phyloP scores from a whole-genome alignment of 1,140 invertebrate genomes.

The Thereuonema tuberculata region DNA sequence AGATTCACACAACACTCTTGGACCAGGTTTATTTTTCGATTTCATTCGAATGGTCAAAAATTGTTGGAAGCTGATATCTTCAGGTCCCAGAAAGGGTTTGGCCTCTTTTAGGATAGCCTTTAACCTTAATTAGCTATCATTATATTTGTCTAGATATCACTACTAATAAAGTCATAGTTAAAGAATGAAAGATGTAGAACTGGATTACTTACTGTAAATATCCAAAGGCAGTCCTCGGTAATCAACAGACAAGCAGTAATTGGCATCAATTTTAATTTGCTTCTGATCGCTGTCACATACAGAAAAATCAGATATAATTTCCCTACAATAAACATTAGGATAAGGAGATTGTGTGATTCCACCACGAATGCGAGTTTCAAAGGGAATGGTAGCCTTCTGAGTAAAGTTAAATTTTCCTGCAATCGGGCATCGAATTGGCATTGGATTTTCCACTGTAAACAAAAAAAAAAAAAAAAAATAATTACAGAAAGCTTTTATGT shows the following conservation, averaged over 20 bases:
- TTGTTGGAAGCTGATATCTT: too few relatives aligned
- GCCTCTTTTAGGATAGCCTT: too few relatives aligned
- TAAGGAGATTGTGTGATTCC: slow-evolving; percentile 85
- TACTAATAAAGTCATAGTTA: too few relatives aligned
- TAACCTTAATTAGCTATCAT: too few relatives aligned
- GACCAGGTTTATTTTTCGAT: too few relatives aligned
- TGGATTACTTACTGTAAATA: slow-evolving; percentile 59
- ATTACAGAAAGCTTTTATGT: not conserved
- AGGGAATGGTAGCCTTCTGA: slow-evolving; percentile 71
- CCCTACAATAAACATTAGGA: slow-evolving; percentile 81
- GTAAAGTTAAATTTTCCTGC: slow-evolving; percentile 91
- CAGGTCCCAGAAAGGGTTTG: too few relatives aligned
- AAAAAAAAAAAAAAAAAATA: slow-evolving; percentile 18
- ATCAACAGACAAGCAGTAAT: slow-evolving; percentile 90
- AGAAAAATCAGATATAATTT: slow-evolving; percentile 87
- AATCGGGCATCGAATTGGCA: slow-evolving; percentile 83
- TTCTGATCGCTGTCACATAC: slow-evolving; percentile 88
- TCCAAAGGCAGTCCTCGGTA: slow-evolving; percentile 81
- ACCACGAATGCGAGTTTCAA: slow-evolving; percentile 82
- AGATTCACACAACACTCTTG: too few relatives aligned
- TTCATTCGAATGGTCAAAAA: too few relatives aligned
- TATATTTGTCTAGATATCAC: too few relatives aligned
- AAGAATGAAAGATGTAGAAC: not conserved
- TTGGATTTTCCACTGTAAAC: slow-evolving; percentile 66
- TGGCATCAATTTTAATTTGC: slow-evolving; percentile 82